Evolutionary conservation across 2,113 vertebrate genomes (phyloP).

Genomic region (Propithecus coquereli): DNA sequence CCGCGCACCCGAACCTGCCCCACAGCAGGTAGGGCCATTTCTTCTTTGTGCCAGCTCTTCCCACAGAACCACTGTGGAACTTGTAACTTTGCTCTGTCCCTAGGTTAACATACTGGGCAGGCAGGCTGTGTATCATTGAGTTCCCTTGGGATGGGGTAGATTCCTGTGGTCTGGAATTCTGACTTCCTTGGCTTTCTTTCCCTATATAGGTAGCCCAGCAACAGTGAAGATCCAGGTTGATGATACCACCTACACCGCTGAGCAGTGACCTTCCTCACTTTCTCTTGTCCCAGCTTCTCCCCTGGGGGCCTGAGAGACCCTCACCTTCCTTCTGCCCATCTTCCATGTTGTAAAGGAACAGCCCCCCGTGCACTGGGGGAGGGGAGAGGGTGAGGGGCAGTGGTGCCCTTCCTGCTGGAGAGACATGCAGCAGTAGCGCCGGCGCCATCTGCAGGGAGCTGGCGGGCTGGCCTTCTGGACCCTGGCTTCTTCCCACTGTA

Average conservation of each 20-base stretch:
- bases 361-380: constrained; percentile 26
- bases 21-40: constrained; percentile 89
- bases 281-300: constrained; percentile 76
- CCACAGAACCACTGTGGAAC: neutral
- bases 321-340: constrained; percentile 66
- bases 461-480: constrained; percentile 71
- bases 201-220: constrained; percentile 84
- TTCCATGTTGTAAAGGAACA: constrained; percentile 68
- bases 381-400: constrained; percentile 63
- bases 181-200: neutral
- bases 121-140: neutral
- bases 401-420: constrained; percentile 75
- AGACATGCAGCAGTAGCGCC: constrained; percentile 76
- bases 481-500: constrained; percentile 77
- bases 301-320: constrained; percentile 60
- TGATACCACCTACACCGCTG: constrained; percentile 72
- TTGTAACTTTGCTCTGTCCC: neutral
- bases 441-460: constrained; percentile 79
- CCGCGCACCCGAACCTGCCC: constrained; percentile 91
- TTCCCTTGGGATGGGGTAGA: neutral
- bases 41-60: neutral
- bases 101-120: neutral
- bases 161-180: neutral
- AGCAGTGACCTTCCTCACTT: constrained; percentile 80
- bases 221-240: constrained; percentile 79